Evolutionary conservation across 2,113 vertebrate species (phyloP).

Genomic region (Eolophus roseicapilla): DNA sequence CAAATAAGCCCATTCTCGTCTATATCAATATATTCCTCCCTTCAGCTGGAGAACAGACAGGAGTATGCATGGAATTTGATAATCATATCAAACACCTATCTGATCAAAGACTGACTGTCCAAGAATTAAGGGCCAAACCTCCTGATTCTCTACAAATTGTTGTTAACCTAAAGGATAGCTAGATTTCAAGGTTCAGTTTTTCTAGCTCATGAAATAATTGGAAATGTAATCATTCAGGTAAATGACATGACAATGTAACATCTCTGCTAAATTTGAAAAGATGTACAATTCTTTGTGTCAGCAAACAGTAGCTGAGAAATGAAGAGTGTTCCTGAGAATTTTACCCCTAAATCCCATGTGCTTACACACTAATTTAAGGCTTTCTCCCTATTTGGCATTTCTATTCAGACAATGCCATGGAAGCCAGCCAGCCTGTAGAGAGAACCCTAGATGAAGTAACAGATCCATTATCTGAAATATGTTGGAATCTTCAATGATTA

Average conservation of each 20-base stretch:
- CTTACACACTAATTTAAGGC: neutral
- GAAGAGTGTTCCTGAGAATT: neutral
- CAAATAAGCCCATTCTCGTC: neutral
- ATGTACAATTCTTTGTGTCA: neutral
- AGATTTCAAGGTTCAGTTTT: neutral
- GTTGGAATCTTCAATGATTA: neutral
- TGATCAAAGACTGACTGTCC: neutral
- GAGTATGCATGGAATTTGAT: neutral
- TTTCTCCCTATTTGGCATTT: neutral
- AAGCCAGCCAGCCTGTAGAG: neutral
- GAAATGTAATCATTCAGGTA: neutral
- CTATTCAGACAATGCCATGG: slow-evolving; percentile 32
- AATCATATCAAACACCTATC: neutral
- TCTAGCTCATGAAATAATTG: neutral
- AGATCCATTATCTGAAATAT: slow-evolving; percentile 23
- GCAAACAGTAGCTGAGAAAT: neutral
- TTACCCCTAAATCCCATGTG: neutral
- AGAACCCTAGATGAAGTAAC: slow-evolving; percentile 21
- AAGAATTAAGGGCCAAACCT: neutral
- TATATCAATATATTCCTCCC: neutral
- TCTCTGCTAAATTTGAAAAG: neutral
- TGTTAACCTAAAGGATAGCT: neutral
- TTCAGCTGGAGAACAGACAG: neutral
- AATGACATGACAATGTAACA: neutral
- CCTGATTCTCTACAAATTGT: neutral